Evolutionary conservation across 2,888 invertebrate species (phyloP).

Genomic region (Endotricha flammealis): DNA sequence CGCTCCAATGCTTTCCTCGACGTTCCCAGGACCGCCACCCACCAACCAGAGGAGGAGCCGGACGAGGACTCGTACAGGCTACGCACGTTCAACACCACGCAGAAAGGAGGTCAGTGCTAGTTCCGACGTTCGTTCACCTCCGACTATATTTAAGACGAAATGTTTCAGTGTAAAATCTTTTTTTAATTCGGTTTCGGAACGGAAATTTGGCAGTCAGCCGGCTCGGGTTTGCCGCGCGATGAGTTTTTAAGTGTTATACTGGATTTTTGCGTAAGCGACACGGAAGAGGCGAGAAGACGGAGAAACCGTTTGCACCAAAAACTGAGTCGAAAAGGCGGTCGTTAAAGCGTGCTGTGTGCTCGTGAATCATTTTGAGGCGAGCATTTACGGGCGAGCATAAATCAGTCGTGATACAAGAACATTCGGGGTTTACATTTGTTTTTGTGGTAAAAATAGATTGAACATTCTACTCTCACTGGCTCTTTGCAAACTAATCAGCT

Average conservation of each 20-base stretch:
- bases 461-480: conserved; percentile 1
- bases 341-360: conserved; percentile 45
- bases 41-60: conserved; percentile 77
- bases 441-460: conserved; percentile 33
- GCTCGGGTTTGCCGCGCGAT: conserved; percentile 26
- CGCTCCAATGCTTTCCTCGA: conserved; percentile 86
- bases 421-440: conserved; percentile 39
- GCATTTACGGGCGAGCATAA: conserved; percentile 54
- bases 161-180: conserved; percentile 47
- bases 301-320: conserved; percentile 18
- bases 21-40: conserved; percentile 70
- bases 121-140: conserved; percentile 57
- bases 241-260: conserved; percentile 35
- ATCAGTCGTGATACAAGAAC: conserved; percentile 47
- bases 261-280: conserved; percentile 23
- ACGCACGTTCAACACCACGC: conserved; percentile 94
- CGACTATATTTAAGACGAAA: conserved; percentile 48
- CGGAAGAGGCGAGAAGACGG: conserved; percentile 26
- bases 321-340: conserved; percentile 44
- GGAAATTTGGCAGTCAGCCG: conserved; percentile 59
- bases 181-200: conserved; percentile 46
- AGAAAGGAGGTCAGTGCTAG: conserved; percentile 87
- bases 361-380: conserved; percentile 50
- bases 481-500: neutral
- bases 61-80: conserved; percentile 94